Conservation (phyloP, 1,140 invertebrate species). For the Bombus waltoni region DNA sequence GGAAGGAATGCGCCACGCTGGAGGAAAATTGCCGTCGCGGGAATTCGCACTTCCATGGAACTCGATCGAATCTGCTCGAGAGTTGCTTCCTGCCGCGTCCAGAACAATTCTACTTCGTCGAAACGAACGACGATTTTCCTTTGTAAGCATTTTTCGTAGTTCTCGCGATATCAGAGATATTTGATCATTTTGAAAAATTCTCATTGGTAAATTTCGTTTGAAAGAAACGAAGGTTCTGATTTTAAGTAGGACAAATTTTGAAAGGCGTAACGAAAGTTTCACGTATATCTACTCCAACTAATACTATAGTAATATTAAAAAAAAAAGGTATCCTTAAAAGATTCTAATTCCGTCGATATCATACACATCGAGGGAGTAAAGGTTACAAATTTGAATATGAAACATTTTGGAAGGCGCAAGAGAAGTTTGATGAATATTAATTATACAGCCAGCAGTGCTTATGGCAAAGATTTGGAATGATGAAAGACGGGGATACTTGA, state of each 20-base stretch:
- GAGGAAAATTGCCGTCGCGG: conserved; percentile 20
- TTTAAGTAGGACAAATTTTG: neutral
- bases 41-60: conserved; percentile 1
- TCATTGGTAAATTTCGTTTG: neutral
- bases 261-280: neutral
- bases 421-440: neutral
- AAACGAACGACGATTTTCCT: neutral
- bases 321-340: neutral
- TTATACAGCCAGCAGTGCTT: neutral
- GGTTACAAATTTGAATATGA: neutral
- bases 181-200: no score
- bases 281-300: neutral
- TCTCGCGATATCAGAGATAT: neutral
- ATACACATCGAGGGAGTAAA: neutral
- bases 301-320: neutral
- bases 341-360: neutral
- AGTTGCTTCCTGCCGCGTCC: neutral
- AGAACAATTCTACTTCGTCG: no score
- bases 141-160: neutral
- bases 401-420: neutral
- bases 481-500: neutral
- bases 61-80: neutral
- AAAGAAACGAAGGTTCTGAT: neutral
- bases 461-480: neutral
- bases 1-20: conserved; percentile 39